Conservation (phyloP, 2,113 vertebrate species). For the Coregonus clupeaformis region DNA sequence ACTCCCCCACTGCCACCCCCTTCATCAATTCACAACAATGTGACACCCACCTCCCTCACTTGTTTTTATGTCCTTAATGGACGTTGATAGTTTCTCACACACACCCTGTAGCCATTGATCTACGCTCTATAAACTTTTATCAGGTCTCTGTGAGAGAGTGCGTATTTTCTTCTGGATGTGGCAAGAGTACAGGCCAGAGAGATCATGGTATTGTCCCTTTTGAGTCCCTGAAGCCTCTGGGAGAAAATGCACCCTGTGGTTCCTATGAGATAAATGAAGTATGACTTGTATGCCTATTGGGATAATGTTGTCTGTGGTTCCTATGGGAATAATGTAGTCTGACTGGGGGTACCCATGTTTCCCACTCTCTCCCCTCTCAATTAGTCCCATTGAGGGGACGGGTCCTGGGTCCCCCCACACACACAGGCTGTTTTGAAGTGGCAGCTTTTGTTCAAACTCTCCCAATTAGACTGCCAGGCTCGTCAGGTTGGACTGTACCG, state of each 20-base stretch:
- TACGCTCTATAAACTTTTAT: conserved; percentile 61
- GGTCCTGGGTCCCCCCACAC: background rate
- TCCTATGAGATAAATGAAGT: conserved; percentile 18
- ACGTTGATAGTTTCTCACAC: conserved; percentile 54
- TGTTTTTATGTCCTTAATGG: conserved; percentile 54
- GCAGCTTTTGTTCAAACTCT: conserved; percentile 20
- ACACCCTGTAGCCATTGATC: conserved; percentile 53
- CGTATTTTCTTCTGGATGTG: conserved; percentile 32
- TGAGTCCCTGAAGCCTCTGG: conserved; percentile 16
- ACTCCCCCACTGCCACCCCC: conserved; percentile 9
- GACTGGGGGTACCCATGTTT: conserved; percentile 2
- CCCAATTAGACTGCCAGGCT: conserved; percentile 25
- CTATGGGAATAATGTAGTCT: conserved; percentile 19
- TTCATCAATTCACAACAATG: conserved; percentile 53
- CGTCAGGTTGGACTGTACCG: conserved; percentile 3
- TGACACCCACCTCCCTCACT: conserved; percentile 59
- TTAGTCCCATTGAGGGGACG: conserved; percentile 9
- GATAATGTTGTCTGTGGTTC: conserved; percentile 15
- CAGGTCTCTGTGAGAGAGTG: conserved; percentile 41
- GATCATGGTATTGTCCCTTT: conserved; percentile 11
- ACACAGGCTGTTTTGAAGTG: conserved; percentile 10
- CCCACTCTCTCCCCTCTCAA: conserved; percentile 14
- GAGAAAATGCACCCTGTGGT: conserved; percentile 13
- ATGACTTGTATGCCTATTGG: conserved; percentile 6
- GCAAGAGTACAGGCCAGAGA: conserved; percentile 29